Base-by-base conservation (phyloP, 2,888 invertebrate genomes). In the Podabrus alpinus region DNA sequence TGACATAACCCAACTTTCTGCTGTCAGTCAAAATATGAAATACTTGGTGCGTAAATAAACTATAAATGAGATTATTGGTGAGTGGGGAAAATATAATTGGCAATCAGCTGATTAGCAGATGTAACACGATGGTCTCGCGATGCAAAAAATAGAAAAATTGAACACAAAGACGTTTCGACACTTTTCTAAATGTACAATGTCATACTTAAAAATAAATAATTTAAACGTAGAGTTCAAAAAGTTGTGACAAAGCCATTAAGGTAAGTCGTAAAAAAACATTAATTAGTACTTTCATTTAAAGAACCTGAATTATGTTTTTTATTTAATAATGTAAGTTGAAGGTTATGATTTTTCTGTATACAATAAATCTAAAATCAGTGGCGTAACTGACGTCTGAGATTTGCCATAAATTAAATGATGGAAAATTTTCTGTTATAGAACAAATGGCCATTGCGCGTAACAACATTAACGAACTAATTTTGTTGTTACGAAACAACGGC, bases 401-500 rank as follows among this genome's bases (percentile, higher is more conserved):
- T 21, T 21, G n/a, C n/a, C n/a, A n/a, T n/a, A n/a, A 21, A 7
- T 45, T 45, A 45, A 45, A 45, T 45, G 5, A 45, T 11, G 9
- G n/a, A 7, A 45, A 19, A 15, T 19, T 19, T 64, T 19, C 21
- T 16, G 60, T 75, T 75, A 64, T 64, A 73, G 76, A 45, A 29
- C 69, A 71, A 71, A 77, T 77, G 77, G 72, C 74, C 67, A 79
- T 82, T 79, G 79, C 78, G 68, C 77, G 77, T 62, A 78, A 79
- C 66, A 80, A 81, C 66, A 72, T 88, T 25, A 84, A 86, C 71
- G 86, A 89, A 78, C 83, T 91, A 71, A 89, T 89, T 1, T 87
- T 85, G 79, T 83, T 91, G 71, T 85, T 91, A 69, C 88, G 89
- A 75, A 87, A 89, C 78, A 89, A 89, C 83, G 91, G 91, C 16